Evolutionary conservation across 2,797 vertebrate genomes (phyloP), one percentile per base, ranked within the genome.

Genomic region (Chiropotes sagulatus): DNA sequence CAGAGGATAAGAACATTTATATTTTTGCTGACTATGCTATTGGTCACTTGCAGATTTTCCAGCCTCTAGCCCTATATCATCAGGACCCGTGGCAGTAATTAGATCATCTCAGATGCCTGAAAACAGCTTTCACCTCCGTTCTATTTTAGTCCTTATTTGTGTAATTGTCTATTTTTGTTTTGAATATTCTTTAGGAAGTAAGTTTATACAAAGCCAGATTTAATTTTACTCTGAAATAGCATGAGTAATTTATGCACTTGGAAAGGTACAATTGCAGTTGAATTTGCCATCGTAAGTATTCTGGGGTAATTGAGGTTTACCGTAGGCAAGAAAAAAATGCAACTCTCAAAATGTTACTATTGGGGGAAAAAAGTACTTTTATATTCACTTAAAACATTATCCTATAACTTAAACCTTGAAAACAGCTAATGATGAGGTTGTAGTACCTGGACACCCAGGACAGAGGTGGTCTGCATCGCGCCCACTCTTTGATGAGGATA

Each of bases 101-200:
- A 39, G 86, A 46, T 58, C 7, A 11, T 86, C 33, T 44, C 13
- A 3, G 84, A 22, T 67, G 22, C 75, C 78, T 67, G 4, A 3
- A 17, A n/a, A 46, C 61, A 79, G 48, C 46, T 64, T 84, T 52
- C 50, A 12, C 79, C 46, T 91, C 30, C 12, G 2, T 88, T 90
- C n/a, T 58, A 10, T 90, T 75, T 73, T 41, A 73, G 41, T 88
- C 14, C 7, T 86, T 73, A 15, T 76, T 97, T 39, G 33, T 44
- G 11, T 72, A 83, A 33, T 39, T 82, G 9, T 90, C 44, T 64
- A 0, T 76, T 75, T 88, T 83, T 80, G 44, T 70, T 94, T 95
- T 75, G 17, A 44, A 15, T 95, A 70, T 72, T 96, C 85, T 80
- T 93, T 97, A 87, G 88, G n/a, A 93, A 48, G n/a, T 90, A 76